Base-by-base conservation (phyloP, 2,113 vertebrate species). In the Callipepla squamata region DNA sequence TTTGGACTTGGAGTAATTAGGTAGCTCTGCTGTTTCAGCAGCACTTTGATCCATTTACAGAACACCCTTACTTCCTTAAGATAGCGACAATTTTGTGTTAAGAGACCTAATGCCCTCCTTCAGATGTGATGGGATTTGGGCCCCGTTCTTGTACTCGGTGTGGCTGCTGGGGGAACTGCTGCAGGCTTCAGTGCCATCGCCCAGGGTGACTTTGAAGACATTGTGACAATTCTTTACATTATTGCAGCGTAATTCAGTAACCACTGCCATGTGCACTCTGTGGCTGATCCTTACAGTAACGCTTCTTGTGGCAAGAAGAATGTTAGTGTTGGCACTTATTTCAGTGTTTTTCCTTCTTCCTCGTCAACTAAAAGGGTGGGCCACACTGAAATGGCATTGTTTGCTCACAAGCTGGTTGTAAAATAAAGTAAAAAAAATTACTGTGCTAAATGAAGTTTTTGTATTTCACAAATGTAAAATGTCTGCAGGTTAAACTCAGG, bases 391-490 rank as follows among this genome's bases (percentile, higher is more conserved):
- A 51, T 0, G 68, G 69, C 74, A 68, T 67, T 85, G 57, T 57
- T 87, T 76, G 58, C 86, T 70, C 90, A 34, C 90, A 93, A 94
- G 50, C 36, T 3, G n/a, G 55, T 74, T 92, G 86, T 86, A 78
- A 78, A 86, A 81, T 57, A 34, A 7, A 70, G 26, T 51, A 36
- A 36, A 40, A 40, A 45, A 9, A 11, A 59, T n/a, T 63, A 55
- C 57, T 40, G n/a, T 13, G 11, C 50, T 50, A 58, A 89, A 69
- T 36, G 53, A 87, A 65, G 82, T 0, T 0, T 55, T 61, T 22
- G 0, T 16, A 20, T 34, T 63, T 85, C 80, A 85, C 48, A 40
- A 67, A 5, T 25, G 63, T 32, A 50, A 22, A 20, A 36, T 23
- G 17, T 50, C 68, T 74, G 76, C 77, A 66, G 57, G 57, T 18